These are phyloP conservation scores for Ceramica pisi DNA, from an alignment of 2,888 invertebrate species.

Conservation along the genomic window DNA sequence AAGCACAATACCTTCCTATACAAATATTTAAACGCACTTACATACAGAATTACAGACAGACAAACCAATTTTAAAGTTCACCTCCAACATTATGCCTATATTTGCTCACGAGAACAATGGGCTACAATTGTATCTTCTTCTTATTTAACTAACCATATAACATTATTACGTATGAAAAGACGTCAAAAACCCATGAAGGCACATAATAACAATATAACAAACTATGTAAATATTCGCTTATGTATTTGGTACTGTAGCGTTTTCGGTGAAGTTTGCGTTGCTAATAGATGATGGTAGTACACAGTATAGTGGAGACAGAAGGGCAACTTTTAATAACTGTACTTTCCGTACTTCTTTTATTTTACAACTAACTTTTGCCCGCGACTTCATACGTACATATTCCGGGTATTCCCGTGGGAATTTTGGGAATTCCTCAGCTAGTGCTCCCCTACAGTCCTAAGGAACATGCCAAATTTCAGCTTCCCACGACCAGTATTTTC, in stretches of 20 bases:
- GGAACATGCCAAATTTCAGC: too few species aligned
- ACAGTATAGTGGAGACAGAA: constrained; percentile 1
- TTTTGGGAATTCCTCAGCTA: too few species aligned
- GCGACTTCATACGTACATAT: too few species aligned
- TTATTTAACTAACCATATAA: constrained; percentile 34
- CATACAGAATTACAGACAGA: background rate
- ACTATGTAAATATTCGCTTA: constrained; percentile 58
- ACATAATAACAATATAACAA: constrained; percentile 55
- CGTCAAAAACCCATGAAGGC: constrained; percentile 57
- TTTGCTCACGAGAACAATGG: constrained; percentile 40
- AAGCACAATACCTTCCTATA: background rate
- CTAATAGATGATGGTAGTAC: constrained; percentile 7
- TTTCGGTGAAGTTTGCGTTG: constrained; percentile 39
- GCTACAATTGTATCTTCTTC: constrained; percentile 11
- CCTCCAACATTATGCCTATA: background rate
- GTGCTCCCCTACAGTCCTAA: too few species aligned
- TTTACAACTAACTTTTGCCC: too few species aligned
- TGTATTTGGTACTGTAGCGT: constrained; percentile 19
- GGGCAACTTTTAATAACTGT: background rate
- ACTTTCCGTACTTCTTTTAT: background rate
- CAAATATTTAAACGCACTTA: constrained; percentile 1
- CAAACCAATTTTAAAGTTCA: constrained; percentile 15
- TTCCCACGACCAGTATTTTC: too few species aligned
- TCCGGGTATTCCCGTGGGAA: too few species aligned
- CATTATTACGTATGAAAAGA: constrained; percentile 44